Percentiles rank a stretch among this genome's conserved stretches.
These are phyloP conservation scores for Mythimna loreyi DNA, from an alignment of 2,888 invertebrate genomes.

Conservation along the genomic window DNA sequence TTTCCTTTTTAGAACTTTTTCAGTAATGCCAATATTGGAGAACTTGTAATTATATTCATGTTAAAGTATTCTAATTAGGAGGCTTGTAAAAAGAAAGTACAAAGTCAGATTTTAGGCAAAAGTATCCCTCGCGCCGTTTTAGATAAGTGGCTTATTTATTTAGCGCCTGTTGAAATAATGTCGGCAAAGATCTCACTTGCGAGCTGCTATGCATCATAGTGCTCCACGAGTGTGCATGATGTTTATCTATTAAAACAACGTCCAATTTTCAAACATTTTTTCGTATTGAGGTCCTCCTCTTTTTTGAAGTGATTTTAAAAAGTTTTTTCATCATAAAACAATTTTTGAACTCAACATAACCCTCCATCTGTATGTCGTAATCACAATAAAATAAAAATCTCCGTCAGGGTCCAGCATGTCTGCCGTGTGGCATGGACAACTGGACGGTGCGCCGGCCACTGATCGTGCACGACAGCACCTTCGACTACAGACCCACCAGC, in stretches of 20 bases:
- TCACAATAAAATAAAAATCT: background rate
- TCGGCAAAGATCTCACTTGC: background rate
- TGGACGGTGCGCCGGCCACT: conserved; percentile 84
- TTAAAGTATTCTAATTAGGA: background rate
- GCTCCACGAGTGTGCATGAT: background rate
- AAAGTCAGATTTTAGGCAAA: too few relatives aligned
- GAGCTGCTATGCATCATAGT: background rate
- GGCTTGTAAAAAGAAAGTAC: background rate
- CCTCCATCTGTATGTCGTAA: background rate
- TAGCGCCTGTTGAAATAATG: background rate
- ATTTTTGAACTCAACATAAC: background rate
- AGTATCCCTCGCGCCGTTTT: background rate
- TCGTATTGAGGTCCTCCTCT: too few relatives aligned
- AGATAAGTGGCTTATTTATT: background rate
- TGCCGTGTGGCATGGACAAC: conserved; percentile 84
- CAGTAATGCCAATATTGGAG: too few relatives aligned
- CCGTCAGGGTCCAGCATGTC: conserved; percentile 78
- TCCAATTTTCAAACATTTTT: too few relatives aligned
- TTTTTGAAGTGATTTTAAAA: too few relatives aligned
- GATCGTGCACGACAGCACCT: conserved; percentile 86
- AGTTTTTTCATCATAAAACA: too few relatives aligned
- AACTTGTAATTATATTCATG: background rate
- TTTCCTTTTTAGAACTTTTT: too few relatives aligned
- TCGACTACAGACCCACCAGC: conserved; percentile 86
- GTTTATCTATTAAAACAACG: too few relatives aligned